Evolutionary conservation across 92 coral and sea anemone species (phyloP), one percentile per base, ranked within the genome.

Genomic region (Palythoa grandis): DNA sequence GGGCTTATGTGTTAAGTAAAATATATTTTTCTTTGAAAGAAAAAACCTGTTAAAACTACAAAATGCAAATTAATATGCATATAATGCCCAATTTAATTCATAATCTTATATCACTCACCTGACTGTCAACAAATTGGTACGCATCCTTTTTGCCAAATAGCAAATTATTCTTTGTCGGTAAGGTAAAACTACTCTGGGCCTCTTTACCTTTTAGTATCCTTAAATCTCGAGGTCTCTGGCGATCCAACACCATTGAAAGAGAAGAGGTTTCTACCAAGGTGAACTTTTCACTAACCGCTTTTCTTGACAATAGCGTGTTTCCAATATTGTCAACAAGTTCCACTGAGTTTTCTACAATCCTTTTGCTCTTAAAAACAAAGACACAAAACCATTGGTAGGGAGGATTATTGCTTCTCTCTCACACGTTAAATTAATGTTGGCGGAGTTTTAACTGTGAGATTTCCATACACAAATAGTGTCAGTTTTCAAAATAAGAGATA

Each of bases 251-350:
- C 95, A 94, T 77, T 25, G 90, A 72, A 69, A 94, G 75, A 5
- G 94, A 92, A 0, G 87, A 43, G 11, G 98, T 94, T 63, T 87
- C 29, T 14, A 92, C 77, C 14, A 72, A 77, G 11, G 82, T 80
- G 2, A 92, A 73, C 63, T 77, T 84, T 35, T 94, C 95, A 47
- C 91, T 95, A 1, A 88, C 87, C 0, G 83, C 93, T 80, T 89
- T 90, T 66, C 92, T 83, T 3, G 89, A 90, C 53, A 92, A 77
- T 7, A 94, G 86, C 58, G 94, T 85, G 38, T 87, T 65, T 3
- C 92, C 95, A 23, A 94, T 90, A 10, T 80, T 86, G 71, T 90
- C 87, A 17, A 94, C 87, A 20, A 94, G 92, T 43, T 23, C 74
- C 43, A 83, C 92, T 0, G 91, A 77, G 4, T 72, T 60, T 63